Percentiles rank a stretch among this genome's conserved stretches.
These are phyloP conservation scores for Polypedilum vanderplanki DNA, from an alignment of 1,140 invertebrate genomes.

Conservation along the genomic window DNA sequence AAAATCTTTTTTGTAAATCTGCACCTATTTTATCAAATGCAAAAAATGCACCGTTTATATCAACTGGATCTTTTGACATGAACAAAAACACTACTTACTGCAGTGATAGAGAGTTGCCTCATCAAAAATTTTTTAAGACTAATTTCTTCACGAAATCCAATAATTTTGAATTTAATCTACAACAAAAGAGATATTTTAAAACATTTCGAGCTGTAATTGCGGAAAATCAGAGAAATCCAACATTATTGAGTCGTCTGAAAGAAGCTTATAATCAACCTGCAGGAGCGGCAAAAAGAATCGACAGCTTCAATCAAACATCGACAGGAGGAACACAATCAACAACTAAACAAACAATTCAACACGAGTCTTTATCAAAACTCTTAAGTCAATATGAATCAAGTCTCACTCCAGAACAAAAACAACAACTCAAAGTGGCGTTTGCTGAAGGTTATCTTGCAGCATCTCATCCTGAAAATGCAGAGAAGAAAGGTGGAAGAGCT, in stretches of 20 bases:
- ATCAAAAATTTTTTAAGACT: not conserved
- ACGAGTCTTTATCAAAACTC: constrained; percentile 40
- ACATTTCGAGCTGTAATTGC: constrained; percentile 61
- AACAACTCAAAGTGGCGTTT: constrained; percentile 77
- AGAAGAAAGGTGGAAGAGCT: constrained; percentile 53
- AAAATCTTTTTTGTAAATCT: not conserved
- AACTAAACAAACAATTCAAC: constrained; percentile 33
- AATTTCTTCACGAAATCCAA: not conserved
- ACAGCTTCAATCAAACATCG: not conserved
- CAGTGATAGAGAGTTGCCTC: not conserved
- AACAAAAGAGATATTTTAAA: constrained; percentile 63
- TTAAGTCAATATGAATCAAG: constrained; percentile 38
- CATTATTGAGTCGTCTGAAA: constrained; percentile 52
- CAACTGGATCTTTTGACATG: not conserved
- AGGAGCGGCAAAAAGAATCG: not conserved
- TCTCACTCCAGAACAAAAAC: constrained; percentile 49
- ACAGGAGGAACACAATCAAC: not conserved
- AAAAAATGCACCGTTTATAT: not conserved
- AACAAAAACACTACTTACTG: not conserved
- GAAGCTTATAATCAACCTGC: constrained; percentile 35
- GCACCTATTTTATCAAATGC: not conserved
- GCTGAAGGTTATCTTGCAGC: constrained; percentile 80
- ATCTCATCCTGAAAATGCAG: constrained; percentile 44
- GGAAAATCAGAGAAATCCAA: constrained; percentile 62
- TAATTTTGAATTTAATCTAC: not conserved